A percentile compares a stretch with the other conserved stretches of the same genome.
These are phyloP conservation scores for Venturia canescens DNA, from an alignment of 1,140 invertebrate genomes.

Conservation along the genomic window DNA sequence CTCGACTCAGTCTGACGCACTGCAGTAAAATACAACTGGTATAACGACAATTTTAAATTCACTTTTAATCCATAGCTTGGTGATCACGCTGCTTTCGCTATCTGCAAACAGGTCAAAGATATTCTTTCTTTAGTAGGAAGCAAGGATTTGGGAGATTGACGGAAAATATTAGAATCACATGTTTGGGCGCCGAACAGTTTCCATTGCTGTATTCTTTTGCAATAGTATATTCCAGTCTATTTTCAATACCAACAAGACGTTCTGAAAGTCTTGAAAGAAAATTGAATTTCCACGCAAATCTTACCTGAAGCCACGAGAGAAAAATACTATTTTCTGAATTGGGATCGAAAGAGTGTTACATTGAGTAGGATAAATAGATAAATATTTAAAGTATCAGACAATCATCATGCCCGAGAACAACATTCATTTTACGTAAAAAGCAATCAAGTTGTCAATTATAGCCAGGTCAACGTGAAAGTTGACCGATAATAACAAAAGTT, in stretches of 20 bases:
- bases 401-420: background rate
- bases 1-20: slow-evolving; percentile 23
- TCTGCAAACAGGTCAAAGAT: slow-evolving; percentile 64
- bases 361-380: background rate
- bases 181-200: slow-evolving; percentile 55
- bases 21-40: slow-evolving; percentile 14
- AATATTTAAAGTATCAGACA: slow-evolving; percentile 12
- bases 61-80: slow-evolving; percentile 12
- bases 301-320: background rate
- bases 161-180: slow-evolving; percentile 38
- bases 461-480: background rate
- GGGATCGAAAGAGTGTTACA: background rate
- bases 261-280: slow-evolving; percentile 23
- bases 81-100: slow-evolving; percentile 58
- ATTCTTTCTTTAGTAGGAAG: slow-evolving; percentile 55
- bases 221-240: background rate
- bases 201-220: slow-evolving; percentile 48
- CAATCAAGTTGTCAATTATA: background rate
- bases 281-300: slow-evolving; percentile 1
- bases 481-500: background rate
- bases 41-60: slow-evolving; percentile 1
- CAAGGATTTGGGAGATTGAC: slow-evolving; percentile 32
- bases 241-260: background rate
- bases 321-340: slow-evolving; percentile 37
- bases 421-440: slow-evolving; percentile 6